Conservation (phyloP, 2,797 vertebrate genomes). For the Clarias platycephalus region DNA sequence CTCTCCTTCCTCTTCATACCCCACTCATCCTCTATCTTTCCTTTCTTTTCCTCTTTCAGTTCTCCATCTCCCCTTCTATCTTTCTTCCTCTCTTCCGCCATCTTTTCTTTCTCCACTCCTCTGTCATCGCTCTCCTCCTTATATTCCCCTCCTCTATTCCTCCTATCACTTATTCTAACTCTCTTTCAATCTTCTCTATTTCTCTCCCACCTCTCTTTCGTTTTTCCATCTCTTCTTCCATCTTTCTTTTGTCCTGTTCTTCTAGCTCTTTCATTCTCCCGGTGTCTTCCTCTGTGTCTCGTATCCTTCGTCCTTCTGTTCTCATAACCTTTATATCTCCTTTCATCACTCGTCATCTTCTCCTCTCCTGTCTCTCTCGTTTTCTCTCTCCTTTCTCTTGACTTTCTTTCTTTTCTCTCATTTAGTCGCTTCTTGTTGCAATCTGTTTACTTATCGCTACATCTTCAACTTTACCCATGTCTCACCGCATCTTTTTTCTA, state of each 20-base stretch:
- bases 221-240: neutral
- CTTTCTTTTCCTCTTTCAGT: neutral
- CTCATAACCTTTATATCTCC: neutral
- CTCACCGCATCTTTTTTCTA: neutral
- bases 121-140: neutral
- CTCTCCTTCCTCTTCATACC: neutral
- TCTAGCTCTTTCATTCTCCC: neutral
- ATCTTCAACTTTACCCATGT: neutral
- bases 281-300: neutral
- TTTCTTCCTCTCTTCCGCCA: neutral
- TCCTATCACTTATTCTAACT: neutral
- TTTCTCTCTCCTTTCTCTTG: neutral
- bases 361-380: neutral
- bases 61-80: too few species aligned
- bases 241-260: constrained; percentile 6
- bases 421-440: neutral
- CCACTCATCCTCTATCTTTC: constrained; percentile 30
- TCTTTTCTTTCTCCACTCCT: neutral
- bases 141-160: neutral
- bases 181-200: too few species aligned
- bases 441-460: neutral
- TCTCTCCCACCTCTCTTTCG: neutral
- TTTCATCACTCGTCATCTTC: neutral
- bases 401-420: neutral
- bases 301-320: neutral